Conservation (phyloP, 1,140 invertebrate genomes). For the Calosoma granatense region DNA sequence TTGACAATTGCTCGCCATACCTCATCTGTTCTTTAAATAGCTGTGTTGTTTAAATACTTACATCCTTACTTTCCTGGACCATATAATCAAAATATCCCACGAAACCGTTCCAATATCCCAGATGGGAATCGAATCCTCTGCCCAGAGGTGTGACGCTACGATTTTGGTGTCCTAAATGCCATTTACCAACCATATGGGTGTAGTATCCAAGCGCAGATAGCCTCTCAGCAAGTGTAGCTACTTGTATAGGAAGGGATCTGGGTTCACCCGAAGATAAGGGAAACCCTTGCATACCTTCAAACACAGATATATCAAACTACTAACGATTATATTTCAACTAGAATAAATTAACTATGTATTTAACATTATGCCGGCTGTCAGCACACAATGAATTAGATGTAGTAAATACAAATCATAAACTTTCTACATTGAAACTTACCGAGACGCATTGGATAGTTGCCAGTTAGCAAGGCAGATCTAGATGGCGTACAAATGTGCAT, state of each 20-base stretch:
- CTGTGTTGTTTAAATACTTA: too few species aligned
- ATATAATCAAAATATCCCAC: slow-evolving; percentile 49
- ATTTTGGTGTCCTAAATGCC: slow-evolving; percentile 57
- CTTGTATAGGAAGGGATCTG: slow-evolving; percentile 44
- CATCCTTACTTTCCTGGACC: slow-evolving; percentile 1
- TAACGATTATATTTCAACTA: neutral
- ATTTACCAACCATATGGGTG: slow-evolving; percentile 84
- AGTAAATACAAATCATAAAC: neutral
- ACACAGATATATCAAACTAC: neutral
- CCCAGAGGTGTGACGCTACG: slow-evolving; percentile 38
- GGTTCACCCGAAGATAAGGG: slow-evolving; percentile 43
- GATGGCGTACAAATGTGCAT: slow-evolving; percentile 69
- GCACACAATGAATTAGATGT: neutral
- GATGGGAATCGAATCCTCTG: slow-evolving; percentile 53
- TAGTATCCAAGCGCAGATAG: slow-evolving; percentile 65
- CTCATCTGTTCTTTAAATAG: neutral
- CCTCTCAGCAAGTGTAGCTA: slow-evolving; percentile 55
- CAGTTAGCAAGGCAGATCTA: slow-evolving; percentile 65
- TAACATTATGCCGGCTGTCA: neutral
- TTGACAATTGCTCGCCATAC: too few species aligned
- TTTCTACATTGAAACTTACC: slow-evolving; percentile 37
- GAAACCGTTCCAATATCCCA: slow-evolving; percentile 53
- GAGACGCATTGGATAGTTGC: slow-evolving; percentile 69
- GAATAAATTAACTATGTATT: neutral
- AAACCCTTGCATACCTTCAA: slow-evolving; percentile 49